A percentile compares a stretch with the other conserved stretches of the same genome.
These are phyloP conservation scores for Hexactinellida sp. DNA, from an alignment of 37 sponge, comb jelly and placozoan genomes.

Conservation along the genomic window DNA sequence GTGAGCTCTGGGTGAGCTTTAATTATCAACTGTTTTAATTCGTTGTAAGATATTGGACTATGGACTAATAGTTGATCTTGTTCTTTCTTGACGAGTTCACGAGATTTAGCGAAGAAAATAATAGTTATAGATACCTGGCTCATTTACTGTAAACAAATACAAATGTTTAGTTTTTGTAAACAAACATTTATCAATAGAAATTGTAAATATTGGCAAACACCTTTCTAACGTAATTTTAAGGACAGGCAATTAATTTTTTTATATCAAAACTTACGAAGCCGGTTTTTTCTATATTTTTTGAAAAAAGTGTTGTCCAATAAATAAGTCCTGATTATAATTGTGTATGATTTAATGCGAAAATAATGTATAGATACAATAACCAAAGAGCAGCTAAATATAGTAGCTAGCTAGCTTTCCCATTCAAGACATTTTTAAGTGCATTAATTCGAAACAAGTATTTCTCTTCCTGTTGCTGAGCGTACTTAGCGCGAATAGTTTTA, in stretches of 20 bases:
- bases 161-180: too few species aligned
- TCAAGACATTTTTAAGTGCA: background rate
- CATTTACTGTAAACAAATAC: background rate
- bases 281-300: too few species aligned
- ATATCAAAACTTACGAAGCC: too few species aligned
- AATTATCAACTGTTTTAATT: background rate
- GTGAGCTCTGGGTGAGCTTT: background rate
- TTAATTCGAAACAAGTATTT: constrained; percentile 30
- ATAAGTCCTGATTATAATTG: too few species aligned
- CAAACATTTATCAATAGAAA: too few species aligned
- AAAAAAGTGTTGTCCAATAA: too few species aligned
- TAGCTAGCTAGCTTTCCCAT: background rate
- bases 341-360: too few species aligned
- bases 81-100: constrained; percentile 30
- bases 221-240: too few species aligned
- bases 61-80: background rate
- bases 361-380: too few species aligned
- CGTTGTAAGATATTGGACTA: background rate
- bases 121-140: background rate
- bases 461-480: constrained; percentile 47
- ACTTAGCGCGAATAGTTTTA: constrained; percentile 51
- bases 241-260: too few species aligned
- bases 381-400: background rate
- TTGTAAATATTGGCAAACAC: too few species aligned
- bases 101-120: constrained; percentile 68